phyloP scores from a whole-genome alignment of 2,888 invertebrate genomes.

The Embidobia sp. region DNA sequence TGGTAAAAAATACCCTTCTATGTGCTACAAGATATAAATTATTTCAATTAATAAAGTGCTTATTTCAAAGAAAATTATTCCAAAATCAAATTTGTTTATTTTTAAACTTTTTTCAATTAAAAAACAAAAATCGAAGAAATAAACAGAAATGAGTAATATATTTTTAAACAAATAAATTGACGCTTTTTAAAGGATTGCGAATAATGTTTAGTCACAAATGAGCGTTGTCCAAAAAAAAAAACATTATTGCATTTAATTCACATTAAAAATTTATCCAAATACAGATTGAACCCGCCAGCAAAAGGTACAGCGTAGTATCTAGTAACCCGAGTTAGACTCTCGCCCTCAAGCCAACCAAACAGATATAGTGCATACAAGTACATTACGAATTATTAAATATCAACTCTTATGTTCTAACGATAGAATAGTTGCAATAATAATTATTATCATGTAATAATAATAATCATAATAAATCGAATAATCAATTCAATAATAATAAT shows the following conservation, averaged over 20 bases:
- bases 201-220: no score
- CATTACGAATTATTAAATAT: constrained; percentile 81
- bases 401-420: constrained; percentile 81
- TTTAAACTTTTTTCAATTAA: no score
- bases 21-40: no score
- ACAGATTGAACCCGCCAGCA: constrained; percentile 74
- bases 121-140: no score
- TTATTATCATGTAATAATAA: constrained; percentile 58
- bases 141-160: no score
- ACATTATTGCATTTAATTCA: neutral
- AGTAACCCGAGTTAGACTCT: constrained; percentile 82
- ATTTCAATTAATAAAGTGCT: no score
- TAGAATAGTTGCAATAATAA: constrained; percentile 78
- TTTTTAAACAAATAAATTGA: no score
- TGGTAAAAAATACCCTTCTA: no score
- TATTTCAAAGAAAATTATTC: no score
- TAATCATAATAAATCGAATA: constrained; percentile 50
- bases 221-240: neutral
- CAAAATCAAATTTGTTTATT: no score
- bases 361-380: constrained; percentile 81
- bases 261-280: constrained; percentile 19
- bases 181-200: no score
- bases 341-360: constrained; percentile 82
- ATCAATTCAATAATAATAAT: constrained; percentile 50
- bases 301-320: constrained; percentile 82